Evolutionary conservation across 2,113 vertebrate genomes (phyloP).

Genomic region (Pleuronectes platessa): DNA sequence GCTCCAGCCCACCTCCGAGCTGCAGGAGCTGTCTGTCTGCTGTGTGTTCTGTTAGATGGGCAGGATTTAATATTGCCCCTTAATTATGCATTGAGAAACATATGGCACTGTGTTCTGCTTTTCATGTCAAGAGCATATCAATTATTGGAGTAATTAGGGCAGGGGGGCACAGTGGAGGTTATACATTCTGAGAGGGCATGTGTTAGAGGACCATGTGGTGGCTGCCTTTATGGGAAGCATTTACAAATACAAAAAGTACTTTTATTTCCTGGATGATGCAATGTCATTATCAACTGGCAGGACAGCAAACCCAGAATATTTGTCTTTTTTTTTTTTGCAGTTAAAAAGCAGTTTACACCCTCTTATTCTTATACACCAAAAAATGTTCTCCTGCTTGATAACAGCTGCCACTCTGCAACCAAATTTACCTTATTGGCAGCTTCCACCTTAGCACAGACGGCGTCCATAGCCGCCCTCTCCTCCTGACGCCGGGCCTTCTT

Average conservation of each 20-base stretch:
- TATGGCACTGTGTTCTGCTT: slow-evolving; percentile 40
- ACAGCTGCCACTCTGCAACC: not conserved
- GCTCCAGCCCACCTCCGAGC: slow-evolving; percentile 8
- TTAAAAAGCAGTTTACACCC: not conserved
- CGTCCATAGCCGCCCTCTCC: slow-evolving; percentile 94
- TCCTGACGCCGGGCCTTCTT: slow-evolving; percentile 93
- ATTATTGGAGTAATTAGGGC: slow-evolving; percentile 8
- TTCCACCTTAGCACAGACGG: slow-evolving; percentile 92
- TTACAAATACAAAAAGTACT: not conserved
- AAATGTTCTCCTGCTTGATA: not conserved
- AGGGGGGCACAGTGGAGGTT: slow-evolving; percentile 4
- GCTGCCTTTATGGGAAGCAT: slow-evolving; percentile 15
- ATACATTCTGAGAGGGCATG: slow-evolving; percentile 3
- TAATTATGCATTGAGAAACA: slow-evolving; percentile 57
- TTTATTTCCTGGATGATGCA: slow-evolving; percentile 16
- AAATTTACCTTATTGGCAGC: slow-evolving; percentile 91
- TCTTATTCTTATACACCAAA: not conserved
- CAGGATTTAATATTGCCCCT: slow-evolving; percentile 36
- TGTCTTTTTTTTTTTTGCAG: not conserved
- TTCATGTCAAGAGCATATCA: slow-evolving; percentile 30
- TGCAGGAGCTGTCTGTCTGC: slow-evolving; percentile 4
- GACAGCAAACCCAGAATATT: not conserved
- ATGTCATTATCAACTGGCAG: slow-evolving; percentile 13
- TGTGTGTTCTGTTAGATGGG: not conserved
- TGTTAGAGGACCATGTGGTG: slow-evolving; percentile 4